Evolutionary conservation across 1,140 invertebrate genomes (phyloP), one percentile per base, ranked within the genome.

Genomic region (Xylocopa sonorina): DNA sequence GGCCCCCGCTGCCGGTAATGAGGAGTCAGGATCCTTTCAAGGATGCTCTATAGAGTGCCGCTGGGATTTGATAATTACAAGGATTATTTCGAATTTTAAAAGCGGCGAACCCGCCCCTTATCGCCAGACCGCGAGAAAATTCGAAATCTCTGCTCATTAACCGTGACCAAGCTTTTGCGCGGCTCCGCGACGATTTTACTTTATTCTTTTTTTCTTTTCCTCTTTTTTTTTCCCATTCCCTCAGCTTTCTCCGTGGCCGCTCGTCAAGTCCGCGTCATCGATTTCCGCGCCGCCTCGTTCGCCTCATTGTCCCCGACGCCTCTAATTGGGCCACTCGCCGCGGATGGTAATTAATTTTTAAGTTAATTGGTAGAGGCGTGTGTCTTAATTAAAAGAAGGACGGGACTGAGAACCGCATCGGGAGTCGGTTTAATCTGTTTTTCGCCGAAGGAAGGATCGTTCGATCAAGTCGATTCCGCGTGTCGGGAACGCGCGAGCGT

Each of bases 21-120:
- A 93, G 91, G 88, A 91, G 88, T 83, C 87, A 82, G 82, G 88
- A 88, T 92, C 89, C 89, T 92, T 92, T 92, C 88, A 90, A 90
- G 89, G 87, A 90, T 88, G 78, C 81, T 90, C 84, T 86, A 87
- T 88, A 89, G 87, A 83, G 81, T 71, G 68, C 48, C 72, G 66
- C 12, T 80, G 82, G 89, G 90, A 93, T 92, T 93, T 92, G 89
- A 93, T 92, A 93, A 93, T 93, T 92, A 92, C 87, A 89, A 88
- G 89, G 88, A 92, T 93, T 92, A 93, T 92, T 91, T 90, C 68
- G 88, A 87, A 88, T 89, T 90, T 89, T 88, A 88, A 91, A 88
- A 86, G 88, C 84, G 76, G 58, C 69, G 73, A 50, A n/a, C 58
- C 69, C 80, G 85, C 66, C 87, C 81, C 89, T 92, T 90, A 87